phyloP scores from a whole-genome alignment of 2,888 invertebrate genomes.

The Oxyteleia sp. region DNA sequence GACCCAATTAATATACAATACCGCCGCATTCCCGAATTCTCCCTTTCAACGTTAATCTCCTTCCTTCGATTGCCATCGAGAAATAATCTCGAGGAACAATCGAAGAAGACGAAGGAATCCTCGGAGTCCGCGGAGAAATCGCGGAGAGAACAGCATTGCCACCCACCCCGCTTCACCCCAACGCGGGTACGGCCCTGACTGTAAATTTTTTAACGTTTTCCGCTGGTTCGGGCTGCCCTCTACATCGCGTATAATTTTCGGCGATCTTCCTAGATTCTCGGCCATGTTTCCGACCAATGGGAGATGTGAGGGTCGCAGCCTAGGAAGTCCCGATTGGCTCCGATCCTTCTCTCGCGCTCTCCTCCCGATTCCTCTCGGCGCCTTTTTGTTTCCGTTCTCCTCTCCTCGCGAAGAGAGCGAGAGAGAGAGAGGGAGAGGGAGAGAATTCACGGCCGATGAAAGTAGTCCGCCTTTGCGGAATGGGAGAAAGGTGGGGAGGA shows the following conservation, averaged over 20 bases:
- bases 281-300: constrained; percentile 60
- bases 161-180: constrained; percentile 24
- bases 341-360: constrained; percentile 43
- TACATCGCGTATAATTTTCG: constrained; percentile 84
- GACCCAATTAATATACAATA: background rate
- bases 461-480: constrained; percentile 62
- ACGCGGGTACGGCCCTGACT: constrained; percentile 58
- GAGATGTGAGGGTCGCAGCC: constrained; percentile 56
- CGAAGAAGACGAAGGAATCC: background rate
- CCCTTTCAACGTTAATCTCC: background rate
- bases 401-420: constrained; percentile 40
- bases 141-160: constrained; percentile 9
- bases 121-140: constrained; percentile 19
- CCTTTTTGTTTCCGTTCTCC: constrained; percentile 39
- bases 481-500: constrained; percentile 60
- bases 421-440: constrained; percentile 3
- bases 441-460: constrained; percentile 64
- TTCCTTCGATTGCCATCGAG: background rate
- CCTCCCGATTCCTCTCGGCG: background rate
- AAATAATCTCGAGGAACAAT: background rate
- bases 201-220: constrained; percentile 73
- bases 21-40: background rate
- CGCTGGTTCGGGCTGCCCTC: constrained; percentile 76
- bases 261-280: constrained; percentile 78
- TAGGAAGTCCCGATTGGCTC: constrained; percentile 66